phyloP scores from a whole-genome alignment of 2,113 vertebrate genomes.

The Notarius lentiginosus region DNA sequence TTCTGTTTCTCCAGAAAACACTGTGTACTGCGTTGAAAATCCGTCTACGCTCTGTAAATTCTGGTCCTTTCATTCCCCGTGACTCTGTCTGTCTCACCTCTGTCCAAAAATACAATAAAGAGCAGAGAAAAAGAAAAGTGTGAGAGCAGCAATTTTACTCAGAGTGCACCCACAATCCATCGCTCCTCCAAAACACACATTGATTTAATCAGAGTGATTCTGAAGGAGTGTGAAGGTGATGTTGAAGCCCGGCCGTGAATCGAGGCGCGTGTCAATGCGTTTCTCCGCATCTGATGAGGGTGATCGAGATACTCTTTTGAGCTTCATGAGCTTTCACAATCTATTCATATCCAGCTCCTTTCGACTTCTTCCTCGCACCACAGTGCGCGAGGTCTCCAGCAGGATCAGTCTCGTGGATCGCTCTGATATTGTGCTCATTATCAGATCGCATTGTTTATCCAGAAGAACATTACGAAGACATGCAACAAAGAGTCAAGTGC shows the following conservation, averaged over 20 bases:
- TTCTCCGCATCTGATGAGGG: constrained; percentile 6
- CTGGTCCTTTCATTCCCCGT: constrained; percentile 56
- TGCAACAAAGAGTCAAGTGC: constrained; percentile 11
- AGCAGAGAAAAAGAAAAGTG: constrained; percentile 54
- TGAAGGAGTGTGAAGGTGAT: constrained; percentile 55
- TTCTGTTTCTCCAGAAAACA: neutral
- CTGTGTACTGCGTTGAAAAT: neutral
- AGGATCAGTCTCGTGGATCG: neutral
- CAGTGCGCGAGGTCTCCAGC: neutral
- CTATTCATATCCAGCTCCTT: constrained; percentile 19
- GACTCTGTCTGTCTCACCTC: constrained; percentile 56
- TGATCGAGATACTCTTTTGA: neutral
- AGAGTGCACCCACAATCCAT: constrained; percentile 62
- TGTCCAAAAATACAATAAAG: constrained; percentile 32
- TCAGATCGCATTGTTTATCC: neutral
- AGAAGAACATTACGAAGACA: neutral
- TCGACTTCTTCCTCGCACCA: neutral
- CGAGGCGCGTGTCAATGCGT: neutral
- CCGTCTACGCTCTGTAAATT: constrained; percentile 48
- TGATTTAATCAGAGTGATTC: constrained; percentile 50
- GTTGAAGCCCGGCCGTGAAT: constrained; percentile 21
- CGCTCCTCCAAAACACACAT: constrained; percentile 47
- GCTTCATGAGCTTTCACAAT: constrained; percentile 15
- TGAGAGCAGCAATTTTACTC: constrained; percentile 62
- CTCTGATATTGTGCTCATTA: too few species aligned